These are phyloP conservation scores for Rutilus rutilus DNA, from an alignment of 2,113 vertebrate species.

Conservation along the genomic window DNA sequence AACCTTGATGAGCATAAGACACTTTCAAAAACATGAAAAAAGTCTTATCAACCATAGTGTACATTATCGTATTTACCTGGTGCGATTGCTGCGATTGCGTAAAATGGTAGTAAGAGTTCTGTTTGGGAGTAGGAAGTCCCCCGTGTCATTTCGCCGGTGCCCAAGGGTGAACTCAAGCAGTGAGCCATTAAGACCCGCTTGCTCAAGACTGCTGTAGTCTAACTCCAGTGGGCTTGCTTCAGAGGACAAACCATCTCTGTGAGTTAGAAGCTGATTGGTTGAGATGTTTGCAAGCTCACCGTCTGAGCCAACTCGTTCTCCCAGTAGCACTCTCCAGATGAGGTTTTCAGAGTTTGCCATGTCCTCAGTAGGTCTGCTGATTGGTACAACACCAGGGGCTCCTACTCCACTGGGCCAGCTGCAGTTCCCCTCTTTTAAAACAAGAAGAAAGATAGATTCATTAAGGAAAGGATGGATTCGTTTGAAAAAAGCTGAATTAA, in stretches of 20 bases:
- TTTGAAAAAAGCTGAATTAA: background rate
- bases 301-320: slow-evolving; percentile 70
- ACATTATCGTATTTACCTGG: slow-evolving; percentile 77
- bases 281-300: slow-evolving; percentile 84
- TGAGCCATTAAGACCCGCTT: slow-evolving; percentile 77
- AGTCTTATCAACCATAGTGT: background rate
- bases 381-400: slow-evolving; percentile 58
- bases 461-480: background rate
- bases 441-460: background rate
- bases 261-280: slow-evolving; percentile 82
- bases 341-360: slow-evolving; percentile 79
- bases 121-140: slow-evolving; percentile 77
- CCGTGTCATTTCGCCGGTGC: slow-evolving; percentile 78
- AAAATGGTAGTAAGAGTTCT: slow-evolving; percentile 72
- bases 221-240: slow-evolving; percentile 71
- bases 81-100: slow-evolving; percentile 83
- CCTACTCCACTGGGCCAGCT: slow-evolving; percentile 60
- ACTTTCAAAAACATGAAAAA: too few species aligned
- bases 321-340: slow-evolving; percentile 84
- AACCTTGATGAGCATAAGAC: background rate
- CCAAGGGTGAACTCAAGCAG: slow-evolving; percentile 82
- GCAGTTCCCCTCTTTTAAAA: slow-evolving; percentile 70
- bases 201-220: slow-evolving; percentile 79
- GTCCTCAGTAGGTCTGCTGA: slow-evolving; percentile 70
- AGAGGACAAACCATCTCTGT: slow-evolving; percentile 73